Percentiles rank a stretch among this genome's conserved stretches.
These are phyloP conservation scores for Trematomus loennbergii DNA, from an alignment of 2,113 vertebrate genomes.

Conservation along the genomic window DNA sequence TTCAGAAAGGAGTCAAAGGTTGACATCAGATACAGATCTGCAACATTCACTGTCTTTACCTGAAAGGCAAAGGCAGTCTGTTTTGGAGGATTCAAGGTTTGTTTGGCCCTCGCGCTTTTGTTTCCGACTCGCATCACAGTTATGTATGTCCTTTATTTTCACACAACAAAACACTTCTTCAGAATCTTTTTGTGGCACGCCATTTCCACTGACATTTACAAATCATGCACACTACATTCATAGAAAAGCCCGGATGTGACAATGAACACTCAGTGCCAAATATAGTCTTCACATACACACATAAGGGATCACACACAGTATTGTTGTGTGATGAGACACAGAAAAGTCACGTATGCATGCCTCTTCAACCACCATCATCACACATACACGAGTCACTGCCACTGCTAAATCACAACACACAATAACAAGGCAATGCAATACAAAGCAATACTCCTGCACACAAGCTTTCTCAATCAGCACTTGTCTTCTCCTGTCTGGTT, in stretches of 20 bases:
- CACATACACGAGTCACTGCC: conserved; percentile 13
- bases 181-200: conserved; percentile 36
- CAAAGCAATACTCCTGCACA: conserved; percentile 30
- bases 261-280: conserved; percentile 18
- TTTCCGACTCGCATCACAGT: conserved; percentile 51
- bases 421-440: conserved; percentile 35
- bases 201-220: conserved; percentile 74
- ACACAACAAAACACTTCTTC: conserved; percentile 64
- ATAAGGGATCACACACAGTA: neutral
- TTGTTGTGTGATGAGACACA: conserved; percentile 45
- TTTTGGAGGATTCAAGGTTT: conserved; percentile 53
- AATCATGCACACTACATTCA: conserved; percentile 52
- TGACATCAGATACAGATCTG: conserved; percentile 8
- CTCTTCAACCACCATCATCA: conserved; percentile 3
- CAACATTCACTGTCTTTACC: conserved; percentile 8
- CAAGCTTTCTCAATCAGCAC: conserved; percentile 42
- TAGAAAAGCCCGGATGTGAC: conserved; percentile 34
- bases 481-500: conserved; percentile 46
- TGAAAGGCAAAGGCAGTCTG: conserved; percentile 3
- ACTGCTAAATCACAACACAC: conserved; percentile 43
- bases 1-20: conserved; percentile 3
- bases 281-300: conserved; percentile 34
- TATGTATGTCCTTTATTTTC: conserved; percentile 59
- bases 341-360: conserved; percentile 41
- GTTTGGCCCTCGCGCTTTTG: conserved; percentile 64